Evolutionary conservation across 2,113 vertebrate species (phyloP).

Genomic region (Microcebus tavaratra): DNA sequence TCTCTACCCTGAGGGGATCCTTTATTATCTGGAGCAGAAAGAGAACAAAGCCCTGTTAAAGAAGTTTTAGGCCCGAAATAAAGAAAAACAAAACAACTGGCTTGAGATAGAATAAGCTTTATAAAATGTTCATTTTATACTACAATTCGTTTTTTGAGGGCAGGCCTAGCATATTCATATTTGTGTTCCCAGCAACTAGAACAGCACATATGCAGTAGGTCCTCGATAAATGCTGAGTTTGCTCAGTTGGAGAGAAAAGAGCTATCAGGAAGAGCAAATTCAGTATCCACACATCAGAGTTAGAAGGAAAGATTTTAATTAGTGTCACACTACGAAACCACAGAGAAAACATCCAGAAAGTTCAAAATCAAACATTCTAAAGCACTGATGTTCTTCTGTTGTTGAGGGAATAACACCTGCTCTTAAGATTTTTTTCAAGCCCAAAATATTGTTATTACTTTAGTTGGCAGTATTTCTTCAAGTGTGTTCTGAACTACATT

Average conservation of each 20-base stretch:
- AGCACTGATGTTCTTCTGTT: not conserved
- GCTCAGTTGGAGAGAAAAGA: constrained; percentile 1
- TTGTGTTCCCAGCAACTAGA: constrained; percentile 26
- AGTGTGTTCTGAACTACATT: not conserved
- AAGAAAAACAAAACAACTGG: constrained; percentile 39
- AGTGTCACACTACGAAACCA: not conserved
- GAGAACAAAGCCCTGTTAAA: constrained; percentile 18
- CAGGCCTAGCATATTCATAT: not conserved
- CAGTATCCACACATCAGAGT: not conserved
- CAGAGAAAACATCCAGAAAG: not conserved
- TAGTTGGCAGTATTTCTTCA: not conserved
- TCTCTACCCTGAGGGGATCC: not conserved
- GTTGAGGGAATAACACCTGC: not conserved
- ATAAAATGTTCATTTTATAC: constrained; percentile 24
- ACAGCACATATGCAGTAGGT: not conserved
- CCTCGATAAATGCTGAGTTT: constrained; percentile 37
- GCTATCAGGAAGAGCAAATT: constrained; percentile 1
- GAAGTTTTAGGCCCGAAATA: not conserved
- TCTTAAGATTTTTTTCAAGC: not conserved
- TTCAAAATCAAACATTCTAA: not conserved
- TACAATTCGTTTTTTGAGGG: not conserved
- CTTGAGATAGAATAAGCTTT: not conserved
- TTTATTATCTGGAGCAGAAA: constrained; percentile 56
- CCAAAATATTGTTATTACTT: not conserved
- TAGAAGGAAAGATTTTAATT: constrained; percentile 35